These are phyloP conservation scores for Mythimna loreyi DNA, from an alignment of 2,888 invertebrate species.

Conservation along the genomic window DNA sequence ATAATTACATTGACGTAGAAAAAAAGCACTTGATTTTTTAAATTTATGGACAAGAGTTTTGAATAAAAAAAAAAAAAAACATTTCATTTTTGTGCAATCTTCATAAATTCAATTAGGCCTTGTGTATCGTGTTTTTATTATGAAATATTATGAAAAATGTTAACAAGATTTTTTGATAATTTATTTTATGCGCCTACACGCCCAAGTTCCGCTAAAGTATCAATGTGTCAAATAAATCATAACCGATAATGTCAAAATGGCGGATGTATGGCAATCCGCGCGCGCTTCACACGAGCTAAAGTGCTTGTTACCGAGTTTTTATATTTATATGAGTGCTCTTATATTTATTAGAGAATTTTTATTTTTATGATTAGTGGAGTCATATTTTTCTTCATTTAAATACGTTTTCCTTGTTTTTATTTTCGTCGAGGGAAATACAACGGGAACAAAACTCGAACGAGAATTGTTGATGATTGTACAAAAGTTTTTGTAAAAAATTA, in stretches of 20 bases:
- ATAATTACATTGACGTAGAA: not conserved
- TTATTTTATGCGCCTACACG: constrained; percentile 40
- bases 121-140: constrained; percentile 10
- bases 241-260: constrained; percentile 49
- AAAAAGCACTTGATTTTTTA: not conserved
- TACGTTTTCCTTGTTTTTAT: not conserved
- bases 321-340: constrained; percentile 33
- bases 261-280: constrained; percentile 26
- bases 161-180: constrained; percentile 38
- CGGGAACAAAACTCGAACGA: too few relatives aligned
- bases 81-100: not conserved
- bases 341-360: constrained; percentile 22
- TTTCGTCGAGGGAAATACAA: not conserved
- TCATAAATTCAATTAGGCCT: constrained; percentile 13
- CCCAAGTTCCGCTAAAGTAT: constrained; percentile 37
- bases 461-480: too few relatives aligned
- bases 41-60: not conserved
- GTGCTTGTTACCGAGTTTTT: constrained; percentile 31
- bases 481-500: too few relatives aligned
- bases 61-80: not conserved
- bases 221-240: constrained; percentile 58
- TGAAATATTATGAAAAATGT: constrained; percentile 15
- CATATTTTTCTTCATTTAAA: not conserved
- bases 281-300: constrained; percentile 18
- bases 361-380: constrained; percentile 18